These are phyloP conservation scores for Serrognathus titanus DNA, from an alignment of 2,888 invertebrate genomes.

Conservation along the genomic window DNA sequence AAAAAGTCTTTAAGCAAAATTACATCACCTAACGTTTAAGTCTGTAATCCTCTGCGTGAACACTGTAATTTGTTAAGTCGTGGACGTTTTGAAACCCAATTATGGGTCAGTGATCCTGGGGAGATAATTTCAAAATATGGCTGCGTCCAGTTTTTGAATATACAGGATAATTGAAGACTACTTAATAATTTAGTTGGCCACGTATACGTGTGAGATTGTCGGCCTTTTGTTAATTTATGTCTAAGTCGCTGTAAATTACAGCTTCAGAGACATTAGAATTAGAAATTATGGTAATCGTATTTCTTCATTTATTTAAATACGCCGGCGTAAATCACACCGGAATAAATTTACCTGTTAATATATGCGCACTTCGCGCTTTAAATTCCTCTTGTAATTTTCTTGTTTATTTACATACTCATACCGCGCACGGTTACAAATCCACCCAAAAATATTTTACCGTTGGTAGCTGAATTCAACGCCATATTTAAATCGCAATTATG, in stretches of 20 bases:
- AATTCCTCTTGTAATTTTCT: background rate
- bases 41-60: background rate
- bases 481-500: too few relatives aligned
- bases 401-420: too few relatives aligned
- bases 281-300: conserved; percentile 14
- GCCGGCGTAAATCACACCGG: background rate
- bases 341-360: background rate
- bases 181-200: background rate
- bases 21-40: background rate
- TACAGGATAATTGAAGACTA: conserved; percentile 1
- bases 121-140: conserved; percentile 15
- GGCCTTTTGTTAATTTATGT: background rate
- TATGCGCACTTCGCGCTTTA: background rate
- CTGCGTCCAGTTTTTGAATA: background rate
- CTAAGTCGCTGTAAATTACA: conserved; percentile 11
- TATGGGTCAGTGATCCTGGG: conserved; percentile 12
- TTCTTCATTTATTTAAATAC: conserved; percentile 12
- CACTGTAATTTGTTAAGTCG: conserved; percentile 12
- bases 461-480: too few relatives aligned
- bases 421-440: too few relatives aligned
- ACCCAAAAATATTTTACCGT: too few relatives aligned
- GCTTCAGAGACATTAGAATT: conserved; percentile 10
- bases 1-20: too few relatives aligned
- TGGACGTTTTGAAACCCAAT: conserved; percentile 10
- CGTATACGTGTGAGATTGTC: background rate